Evolutionary conservation across 2,888 invertebrate genomes (phyloP).

Genomic region (Calameuta filiformis): DNA sequence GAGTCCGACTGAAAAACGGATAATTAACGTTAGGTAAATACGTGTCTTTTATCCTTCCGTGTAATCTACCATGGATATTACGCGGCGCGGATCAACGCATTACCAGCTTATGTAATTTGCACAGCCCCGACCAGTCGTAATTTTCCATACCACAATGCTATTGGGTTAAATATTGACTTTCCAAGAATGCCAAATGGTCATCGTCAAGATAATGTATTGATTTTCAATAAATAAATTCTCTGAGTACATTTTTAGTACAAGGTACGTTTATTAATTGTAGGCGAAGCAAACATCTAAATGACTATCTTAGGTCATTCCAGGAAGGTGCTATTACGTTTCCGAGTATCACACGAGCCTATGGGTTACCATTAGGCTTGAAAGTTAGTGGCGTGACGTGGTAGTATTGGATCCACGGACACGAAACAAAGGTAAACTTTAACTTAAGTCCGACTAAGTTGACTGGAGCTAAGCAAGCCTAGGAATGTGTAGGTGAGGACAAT

Average conservation of each 20-base stretch:
- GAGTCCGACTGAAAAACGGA: background rate
- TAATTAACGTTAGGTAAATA: background rate
- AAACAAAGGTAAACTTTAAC: slow-evolving; percentile 57
- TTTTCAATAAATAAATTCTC: too few species aligned
- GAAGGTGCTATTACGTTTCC: background rate
- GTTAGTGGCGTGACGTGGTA: background rate
- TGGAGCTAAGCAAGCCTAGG: slow-evolving; percentile 41
- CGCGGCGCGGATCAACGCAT: background rate
- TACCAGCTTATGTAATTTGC: background rate
- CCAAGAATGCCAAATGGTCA: too few species aligned
- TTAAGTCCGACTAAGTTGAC: slow-evolving; percentile 39
- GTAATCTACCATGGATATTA: background rate
- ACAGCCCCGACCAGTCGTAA: background rate
- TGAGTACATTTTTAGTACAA: too few species aligned
- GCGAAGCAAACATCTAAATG: background rate
- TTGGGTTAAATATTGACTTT: too few species aligned
- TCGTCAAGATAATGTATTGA: too few species aligned
- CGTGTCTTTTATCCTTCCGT: background rate
- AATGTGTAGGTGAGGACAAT: slow-evolving; percentile 26
- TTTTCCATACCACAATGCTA: background rate
- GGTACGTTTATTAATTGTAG: background rate
- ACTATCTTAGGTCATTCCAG: background rate
- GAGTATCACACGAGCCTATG: background rate
- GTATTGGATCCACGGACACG: slow-evolving; percentile 41
- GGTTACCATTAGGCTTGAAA: slow-evolving; percentile 3